Conservation (phyloP, 2,888 invertebrate genomes). For the Calameuta pallipes region DNA sequence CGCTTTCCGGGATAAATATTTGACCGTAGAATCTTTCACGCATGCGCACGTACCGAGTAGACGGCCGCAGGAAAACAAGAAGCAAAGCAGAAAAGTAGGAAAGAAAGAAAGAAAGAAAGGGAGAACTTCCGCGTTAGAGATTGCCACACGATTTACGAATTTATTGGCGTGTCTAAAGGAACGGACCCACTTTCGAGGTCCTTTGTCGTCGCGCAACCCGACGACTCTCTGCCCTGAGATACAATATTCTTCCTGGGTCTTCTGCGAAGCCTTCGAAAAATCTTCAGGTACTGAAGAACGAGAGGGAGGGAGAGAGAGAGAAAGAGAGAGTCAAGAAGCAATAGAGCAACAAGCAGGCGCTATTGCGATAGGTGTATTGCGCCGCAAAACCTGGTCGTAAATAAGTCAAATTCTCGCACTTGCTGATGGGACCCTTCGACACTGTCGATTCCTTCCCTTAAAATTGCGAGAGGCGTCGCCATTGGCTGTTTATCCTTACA, state of each 20-base stretch:
- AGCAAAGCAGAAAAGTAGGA: neutral
- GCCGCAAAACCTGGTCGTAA: conserved; percentile 32
- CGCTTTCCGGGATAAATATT: conserved; percentile 10
- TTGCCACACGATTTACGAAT: conserved; percentile 33
- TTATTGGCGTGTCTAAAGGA: conserved; percentile 47
- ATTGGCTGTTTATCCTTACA: conserved; percentile 4
- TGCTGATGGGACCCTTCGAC: conserved; percentile 1
- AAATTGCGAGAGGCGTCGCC: neutral
- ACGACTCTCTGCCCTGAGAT: neutral
- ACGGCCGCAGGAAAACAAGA: neutral
- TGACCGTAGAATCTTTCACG: conserved; percentile 21
- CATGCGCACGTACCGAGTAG: neutral
- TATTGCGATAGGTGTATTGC: neutral
- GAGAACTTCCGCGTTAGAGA: conserved; percentile 23
- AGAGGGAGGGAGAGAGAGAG: neutral
- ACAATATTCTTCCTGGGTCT: neutral
- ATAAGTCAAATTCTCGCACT: conserved; percentile 32
- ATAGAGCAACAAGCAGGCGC: neutral
- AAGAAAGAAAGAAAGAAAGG: conserved; percentile 10
- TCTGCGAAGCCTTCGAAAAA: neutral
- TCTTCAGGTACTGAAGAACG: neutral
- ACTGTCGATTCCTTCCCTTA: neutral
- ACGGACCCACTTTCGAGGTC: conserved; percentile 22
- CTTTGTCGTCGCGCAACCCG: conserved; percentile 7
- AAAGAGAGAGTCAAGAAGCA: neutral